Conservation (phyloP, 1,140 invertebrate species). For the Drosophila busckii region DNA sequence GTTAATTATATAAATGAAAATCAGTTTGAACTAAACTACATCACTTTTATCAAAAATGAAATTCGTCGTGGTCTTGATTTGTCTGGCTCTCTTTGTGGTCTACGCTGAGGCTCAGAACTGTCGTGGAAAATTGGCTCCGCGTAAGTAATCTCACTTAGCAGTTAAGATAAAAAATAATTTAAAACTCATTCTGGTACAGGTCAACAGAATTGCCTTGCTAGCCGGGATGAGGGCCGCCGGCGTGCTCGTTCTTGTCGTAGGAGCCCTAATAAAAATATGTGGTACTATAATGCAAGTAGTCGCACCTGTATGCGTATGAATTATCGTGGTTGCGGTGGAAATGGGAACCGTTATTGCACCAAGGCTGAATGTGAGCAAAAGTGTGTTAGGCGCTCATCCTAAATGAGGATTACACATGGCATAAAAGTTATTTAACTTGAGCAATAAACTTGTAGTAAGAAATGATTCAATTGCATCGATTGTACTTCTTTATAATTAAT, state of each 20-base stretch:
- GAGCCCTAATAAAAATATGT: background rate
- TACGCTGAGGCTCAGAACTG: background rate
- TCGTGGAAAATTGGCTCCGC: constrained; percentile 2
- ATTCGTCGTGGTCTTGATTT: constrained; percentile 18
- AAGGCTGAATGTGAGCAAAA: background rate
- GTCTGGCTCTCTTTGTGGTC: constrained; percentile 10
- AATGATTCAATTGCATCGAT: too few relatives aligned
- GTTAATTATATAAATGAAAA: background rate
- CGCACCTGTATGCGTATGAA: background rate
- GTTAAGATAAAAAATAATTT: background rate
- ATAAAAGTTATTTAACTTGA: too few relatives aligned
- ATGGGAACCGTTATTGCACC: constrained; percentile 2
- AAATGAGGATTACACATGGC: too few relatives aligned
- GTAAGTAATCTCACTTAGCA: background rate
- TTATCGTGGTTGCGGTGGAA: constrained; percentile 4
- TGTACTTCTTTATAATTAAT: too few relatives aligned
- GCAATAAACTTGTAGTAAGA: too few relatives aligned
- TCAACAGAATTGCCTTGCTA: background rate
- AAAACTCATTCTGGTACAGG: background rate
- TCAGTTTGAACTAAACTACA: constrained; percentile 3
- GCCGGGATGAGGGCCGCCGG: background rate
- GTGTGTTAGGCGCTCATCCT: too few relatives aligned
- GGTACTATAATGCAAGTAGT: background rate
- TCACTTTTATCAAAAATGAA: constrained; percentile 14
- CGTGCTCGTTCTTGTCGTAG: background rate